Conservation (phyloP, 2,797 vertebrate species). For the Margarornis squamiger region DNA sequence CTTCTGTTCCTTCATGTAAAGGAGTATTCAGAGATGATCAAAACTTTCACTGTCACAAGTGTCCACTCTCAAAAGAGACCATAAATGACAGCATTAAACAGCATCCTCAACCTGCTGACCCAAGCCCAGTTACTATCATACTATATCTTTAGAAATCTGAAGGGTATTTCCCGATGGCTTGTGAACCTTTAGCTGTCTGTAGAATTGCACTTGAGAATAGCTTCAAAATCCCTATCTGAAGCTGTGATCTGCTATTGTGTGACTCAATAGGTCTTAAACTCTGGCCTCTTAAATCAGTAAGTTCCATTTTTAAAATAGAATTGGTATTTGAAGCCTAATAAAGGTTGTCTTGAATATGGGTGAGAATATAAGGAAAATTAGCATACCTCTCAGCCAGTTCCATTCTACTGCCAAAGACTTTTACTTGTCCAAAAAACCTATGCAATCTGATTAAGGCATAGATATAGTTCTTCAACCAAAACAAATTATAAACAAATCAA, state of each 20-base stretch:
- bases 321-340: neutral
- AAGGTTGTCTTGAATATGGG: neutral
- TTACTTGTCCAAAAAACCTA: neutral
- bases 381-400: neutral
- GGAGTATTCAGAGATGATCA: neutral
- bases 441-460: neutral
- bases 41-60: neutral
- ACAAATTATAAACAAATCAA: neutral
- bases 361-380: neutral
- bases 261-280: neutral
- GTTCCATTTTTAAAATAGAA: neutral
- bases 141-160: constrained; percentile 7
- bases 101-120: neutral
- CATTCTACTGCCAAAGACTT: neutral
- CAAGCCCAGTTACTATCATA: neutral
- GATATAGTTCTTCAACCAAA: neutral
- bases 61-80: neutral
- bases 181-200: neutral
- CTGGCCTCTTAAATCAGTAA: neutral
- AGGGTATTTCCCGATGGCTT: neutral
- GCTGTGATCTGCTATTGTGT: neutral
- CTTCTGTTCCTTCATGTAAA: neutral
- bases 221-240: neutral
- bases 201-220: neutral
- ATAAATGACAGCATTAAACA: neutral